Conservation (phyloP, 2,888 invertebrate genomes). For the Drosophila villosipedis region DNA sequence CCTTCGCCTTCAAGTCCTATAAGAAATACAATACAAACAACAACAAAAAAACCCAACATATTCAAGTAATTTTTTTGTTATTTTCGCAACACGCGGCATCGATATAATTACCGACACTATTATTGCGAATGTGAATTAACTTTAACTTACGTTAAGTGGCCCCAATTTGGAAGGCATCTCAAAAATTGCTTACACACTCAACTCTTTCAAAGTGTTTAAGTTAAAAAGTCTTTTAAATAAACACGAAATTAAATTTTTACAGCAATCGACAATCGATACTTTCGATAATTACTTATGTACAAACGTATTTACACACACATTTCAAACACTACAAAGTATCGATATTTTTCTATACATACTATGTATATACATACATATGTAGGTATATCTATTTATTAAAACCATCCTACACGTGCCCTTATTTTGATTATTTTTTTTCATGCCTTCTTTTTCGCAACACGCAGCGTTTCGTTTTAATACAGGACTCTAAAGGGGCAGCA, state of each 20-base stretch:
- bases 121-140: conserved; percentile 1
- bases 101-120: conserved; percentile 13
- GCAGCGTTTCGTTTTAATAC: conserved; percentile 49
- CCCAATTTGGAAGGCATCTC: not conserved
- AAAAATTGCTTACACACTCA: not conserved
- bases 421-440: conserved; percentile 64
- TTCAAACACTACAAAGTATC: not conserved
- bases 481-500: conserved; percentile 46
- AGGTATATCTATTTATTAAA: conserved; percentile 10
- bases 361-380: not conserved
- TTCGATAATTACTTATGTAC: not conserved
- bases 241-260: not conserved
- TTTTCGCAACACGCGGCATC: conserved; percentile 1
- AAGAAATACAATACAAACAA: conserved; percentile 40
- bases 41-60: not conserved
- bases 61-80: conserved; percentile 9
- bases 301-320: conserved; percentile 1
- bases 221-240: not conserved
- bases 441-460: conserved; percentile 49
- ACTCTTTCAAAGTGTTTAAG: not conserved
- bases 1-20: conserved; percentile 61
- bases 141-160: not conserved
- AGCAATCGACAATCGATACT: not conserved
- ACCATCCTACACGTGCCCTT: conserved; percentile 81
- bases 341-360: conserved; percentile 5